A percentile compares a stretch with the other conserved stretches of the same genome.
These are phyloP conservation scores for Dolichotis patagonum DNA, from an alignment of 2,113 vertebrate species.

Conservation along the genomic window DNA sequence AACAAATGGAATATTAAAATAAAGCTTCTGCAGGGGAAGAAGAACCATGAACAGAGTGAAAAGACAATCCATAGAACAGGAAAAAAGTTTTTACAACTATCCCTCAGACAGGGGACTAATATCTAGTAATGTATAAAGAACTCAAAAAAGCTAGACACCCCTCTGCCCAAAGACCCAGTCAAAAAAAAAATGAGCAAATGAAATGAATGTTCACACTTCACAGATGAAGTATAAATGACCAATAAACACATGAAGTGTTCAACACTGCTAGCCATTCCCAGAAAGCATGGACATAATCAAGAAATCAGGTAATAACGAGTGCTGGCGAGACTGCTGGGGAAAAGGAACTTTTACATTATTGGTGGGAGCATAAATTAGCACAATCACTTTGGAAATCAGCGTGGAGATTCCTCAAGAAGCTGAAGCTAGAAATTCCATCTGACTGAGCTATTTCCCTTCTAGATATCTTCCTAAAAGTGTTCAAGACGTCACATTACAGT, in stretches of 20 bases:
- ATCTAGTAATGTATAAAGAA: not conserved
- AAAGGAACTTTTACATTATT: not conserved
- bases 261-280: not conserved
- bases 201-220: not conserved
- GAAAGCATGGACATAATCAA: not conserved
- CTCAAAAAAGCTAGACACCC: not conserved
- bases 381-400: not conserved
- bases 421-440: not conserved
- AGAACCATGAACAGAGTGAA: not conserved
- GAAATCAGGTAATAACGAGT: not conserved
- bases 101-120: not conserved
- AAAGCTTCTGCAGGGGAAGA: not conserved
- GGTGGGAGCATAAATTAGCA: not conserved
- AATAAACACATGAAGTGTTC: not conserved
- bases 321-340: not conserved
- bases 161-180: not conserved
- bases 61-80: not conserved
- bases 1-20: not conserved
- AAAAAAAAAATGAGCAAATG: not conserved
- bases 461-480: not conserved
- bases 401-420: not conserved
- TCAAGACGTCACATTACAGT: not conserved
- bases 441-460: not conserved
- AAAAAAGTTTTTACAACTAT: not conserved
- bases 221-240: not conserved